Base-by-base conservation (phyloP, 2,797 vertebrate genomes). In the Tiaroga cobitis region DNA sequence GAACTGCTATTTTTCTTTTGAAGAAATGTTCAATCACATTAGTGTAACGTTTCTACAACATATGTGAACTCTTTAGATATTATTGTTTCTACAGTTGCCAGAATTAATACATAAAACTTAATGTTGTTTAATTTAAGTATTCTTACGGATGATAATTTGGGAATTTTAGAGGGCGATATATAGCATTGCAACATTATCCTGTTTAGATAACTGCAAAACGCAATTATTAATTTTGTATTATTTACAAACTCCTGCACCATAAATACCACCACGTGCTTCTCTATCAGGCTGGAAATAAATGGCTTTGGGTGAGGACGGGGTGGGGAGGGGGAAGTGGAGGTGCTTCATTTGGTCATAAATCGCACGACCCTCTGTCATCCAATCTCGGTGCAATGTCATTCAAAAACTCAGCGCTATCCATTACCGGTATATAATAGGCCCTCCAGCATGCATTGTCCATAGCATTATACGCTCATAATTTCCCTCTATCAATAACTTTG, bases 351-450 rank as follows among this genome's bases (percentile, higher is more conserved):
- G 88, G 89, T 89, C 92, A 95, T 96, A 95, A 96, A 96, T 95
- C 90, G 89, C 90, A 91, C 86, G 89, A 91, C 91, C 92, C 92
- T 94, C 92, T 67, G 92, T 95, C 94, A 95, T 95, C 93, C 94
- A 96, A 95, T 96, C 93, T 94, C 91, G 86, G 88, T 88, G 93
- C 94, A 95, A 94, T 95, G 94, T 94, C 95, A 95, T 95, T 96
- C 94, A 95, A 94, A 94, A 90, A 88, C 92, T 89, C 89, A 21
- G 69, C 91, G 89, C 94, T 92, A 95, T 95, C 94, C 92, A 95
- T 96, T 96, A 96, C 93, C 90, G 68, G 85, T 86, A 88, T 93
- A 94, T 96, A 95, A 96, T 95, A 94, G 94, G 87, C 92, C 94
- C 90, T 92, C 91, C 93, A 91, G 92, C 93, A 93, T 94, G 93